A percentile compares a stretch with the other conserved stretches of the same genome.
These are phyloP conservation scores for Erannis defoliaria DNA, from an alignment of 2,888 invertebrate genomes.

Conservation along the genomic window DNA sequence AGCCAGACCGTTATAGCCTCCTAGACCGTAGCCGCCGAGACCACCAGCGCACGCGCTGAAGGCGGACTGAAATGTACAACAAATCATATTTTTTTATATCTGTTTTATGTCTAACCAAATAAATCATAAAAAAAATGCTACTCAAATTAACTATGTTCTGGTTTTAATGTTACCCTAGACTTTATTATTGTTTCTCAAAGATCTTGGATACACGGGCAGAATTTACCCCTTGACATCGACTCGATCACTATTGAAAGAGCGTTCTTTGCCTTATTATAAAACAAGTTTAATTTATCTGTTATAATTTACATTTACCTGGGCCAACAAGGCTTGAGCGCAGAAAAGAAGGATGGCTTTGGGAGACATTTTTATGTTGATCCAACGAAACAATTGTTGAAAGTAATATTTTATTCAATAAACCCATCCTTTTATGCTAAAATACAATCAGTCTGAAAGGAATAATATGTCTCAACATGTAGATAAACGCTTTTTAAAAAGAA, in stretches of 20 bases:
- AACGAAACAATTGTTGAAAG: background rate
- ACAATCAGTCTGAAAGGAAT: background rate
- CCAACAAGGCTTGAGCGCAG: constrained; percentile 51
- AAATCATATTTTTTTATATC: background rate
- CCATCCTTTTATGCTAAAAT: background rate
- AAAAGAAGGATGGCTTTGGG: constrained; percentile 36
- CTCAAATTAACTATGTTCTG: no score
- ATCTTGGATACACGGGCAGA: no score
- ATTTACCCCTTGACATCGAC: no score
- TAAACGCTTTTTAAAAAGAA: background rate
- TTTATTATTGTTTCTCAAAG: no score
- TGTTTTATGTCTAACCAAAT: no score
- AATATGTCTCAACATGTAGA: background rate
- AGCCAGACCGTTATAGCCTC: constrained; percentile 17
- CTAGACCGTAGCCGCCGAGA: background rate
- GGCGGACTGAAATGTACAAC: constrained; percentile 34
- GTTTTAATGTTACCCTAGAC: no score
- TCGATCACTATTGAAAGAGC: no score
- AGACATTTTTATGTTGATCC: background rate
- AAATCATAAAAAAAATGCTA: no score
- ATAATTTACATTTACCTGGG: constrained; percentile 46
- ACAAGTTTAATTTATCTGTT: no score
- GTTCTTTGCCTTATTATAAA: no score
- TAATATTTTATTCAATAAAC: background rate
- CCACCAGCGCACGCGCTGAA: constrained; percentile 29